phyloP scores from a whole-genome alignment of 2,797 vertebrate species.

The Poeciliopsis paucimaculata region DNA sequence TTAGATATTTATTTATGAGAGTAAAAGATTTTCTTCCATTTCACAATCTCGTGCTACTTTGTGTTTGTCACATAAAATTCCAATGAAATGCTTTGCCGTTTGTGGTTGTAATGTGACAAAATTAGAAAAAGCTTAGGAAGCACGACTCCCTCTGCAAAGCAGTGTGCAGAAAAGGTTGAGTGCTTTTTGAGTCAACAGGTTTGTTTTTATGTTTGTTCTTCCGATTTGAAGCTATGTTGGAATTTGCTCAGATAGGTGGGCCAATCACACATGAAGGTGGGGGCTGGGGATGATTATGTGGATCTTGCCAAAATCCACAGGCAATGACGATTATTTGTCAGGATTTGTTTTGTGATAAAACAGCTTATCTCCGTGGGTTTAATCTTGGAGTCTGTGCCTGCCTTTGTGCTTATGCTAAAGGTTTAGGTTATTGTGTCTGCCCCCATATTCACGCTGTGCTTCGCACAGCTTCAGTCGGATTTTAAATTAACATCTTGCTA shows the following conservation, averaged over 20 bases:
- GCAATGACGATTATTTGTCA: slow-evolving; percentile 70
- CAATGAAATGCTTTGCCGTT: background rate
- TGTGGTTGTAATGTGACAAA: background rate
- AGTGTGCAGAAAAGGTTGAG: background rate
- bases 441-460: slow-evolving; percentile 11
- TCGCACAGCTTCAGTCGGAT: background rate
- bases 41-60: background rate
- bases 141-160: background rate
- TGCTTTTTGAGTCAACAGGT: slow-evolving; percentile 4
- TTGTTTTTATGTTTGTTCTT: slow-evolving; percentile 25
- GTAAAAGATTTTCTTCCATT: background rate
- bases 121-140: background rate
- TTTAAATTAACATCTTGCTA: slow-evolving; percentile 8
- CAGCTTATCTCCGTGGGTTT: slow-evolving; percentile 75
- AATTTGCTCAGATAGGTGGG: slow-evolving; percentile 50
- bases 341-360: slow-evolving; percentile 75
- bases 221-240: slow-evolving; percentile 29
- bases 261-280: slow-evolving; percentile 36
- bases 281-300: slow-evolving; percentile 62
- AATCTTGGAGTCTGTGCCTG: slow-evolving; percentile 50
- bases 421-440: slow-evolving; percentile 34
- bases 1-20: background rate
- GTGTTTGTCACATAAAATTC: background rate
- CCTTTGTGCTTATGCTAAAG: slow-evolving; percentile 29
- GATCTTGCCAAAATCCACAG: slow-evolving; percentile 76